Conservation (phyloP, 2,113 vertebrate genomes). For the Nibea albiflora region DNA sequence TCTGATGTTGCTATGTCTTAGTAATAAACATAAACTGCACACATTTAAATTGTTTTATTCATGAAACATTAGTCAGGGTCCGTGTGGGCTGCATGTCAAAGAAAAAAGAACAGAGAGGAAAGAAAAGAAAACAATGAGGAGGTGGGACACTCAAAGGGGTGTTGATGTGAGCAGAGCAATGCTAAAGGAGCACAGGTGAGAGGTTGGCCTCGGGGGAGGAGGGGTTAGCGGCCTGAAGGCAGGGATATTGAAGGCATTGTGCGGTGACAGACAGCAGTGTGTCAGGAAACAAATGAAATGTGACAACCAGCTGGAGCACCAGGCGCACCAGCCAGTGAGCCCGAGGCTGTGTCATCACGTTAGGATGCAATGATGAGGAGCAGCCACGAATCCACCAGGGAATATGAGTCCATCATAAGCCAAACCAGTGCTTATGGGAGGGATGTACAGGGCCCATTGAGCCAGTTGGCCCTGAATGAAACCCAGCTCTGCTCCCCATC, state of each 20-base stretch:
- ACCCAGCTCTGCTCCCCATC: neutral
- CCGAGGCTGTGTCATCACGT: constrained; percentile 13
- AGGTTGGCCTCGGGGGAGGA: neutral
- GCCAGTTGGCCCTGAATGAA: neutral
- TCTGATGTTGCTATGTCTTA: no score
- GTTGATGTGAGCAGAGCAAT: neutral
- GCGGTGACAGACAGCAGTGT: constrained; percentile 31
- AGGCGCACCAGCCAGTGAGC: neutral
- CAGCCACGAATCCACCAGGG: neutral
- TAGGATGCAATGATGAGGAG: neutral
- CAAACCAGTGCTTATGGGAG: neutral
- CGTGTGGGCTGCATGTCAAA: neutral
- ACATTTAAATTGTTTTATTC: neutral
- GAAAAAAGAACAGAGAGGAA: neutral
- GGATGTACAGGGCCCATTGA: neutral
- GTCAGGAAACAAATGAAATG: constrained; percentile 8
- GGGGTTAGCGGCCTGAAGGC: neutral
- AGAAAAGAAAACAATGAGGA: neutral
- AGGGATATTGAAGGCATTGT: neutral
- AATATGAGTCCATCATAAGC: neutral
- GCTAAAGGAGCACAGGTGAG: neutral
- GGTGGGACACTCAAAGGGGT: neutral
- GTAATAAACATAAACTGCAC: no score
- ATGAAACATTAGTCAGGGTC: neutral
- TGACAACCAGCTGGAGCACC: constrained; percentile 16